Evolutionary conservation across 2,113 vertebrate species (phyloP).

Genomic region (Petaurus breviceps): DNA sequence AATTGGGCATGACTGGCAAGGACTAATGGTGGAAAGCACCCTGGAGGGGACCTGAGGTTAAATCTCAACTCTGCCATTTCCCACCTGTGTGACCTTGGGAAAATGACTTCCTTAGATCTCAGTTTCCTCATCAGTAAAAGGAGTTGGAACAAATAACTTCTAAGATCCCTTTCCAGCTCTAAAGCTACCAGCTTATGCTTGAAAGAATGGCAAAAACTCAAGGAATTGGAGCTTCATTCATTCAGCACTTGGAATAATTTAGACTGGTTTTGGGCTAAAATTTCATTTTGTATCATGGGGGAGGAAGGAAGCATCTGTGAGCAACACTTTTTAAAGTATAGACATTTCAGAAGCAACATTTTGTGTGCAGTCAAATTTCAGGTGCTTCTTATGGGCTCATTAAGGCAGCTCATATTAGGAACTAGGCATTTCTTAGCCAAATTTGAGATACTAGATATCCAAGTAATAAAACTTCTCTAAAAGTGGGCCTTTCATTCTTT

Average conservation of each 20-base stretch:
- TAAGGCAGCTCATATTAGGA: not conserved
- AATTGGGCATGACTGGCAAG: not conserved
- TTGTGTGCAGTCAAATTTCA: not conserved
- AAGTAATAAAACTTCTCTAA: not conserved
- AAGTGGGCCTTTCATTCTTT: not conserved
- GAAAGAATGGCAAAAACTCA: not conserved
- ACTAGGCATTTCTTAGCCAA: not conserved
- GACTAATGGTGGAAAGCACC: not conserved
- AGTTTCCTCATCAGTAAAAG: not conserved
- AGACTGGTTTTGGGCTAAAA: not conserved
- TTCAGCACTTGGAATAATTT: not conserved
- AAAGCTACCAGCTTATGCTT: not conserved
- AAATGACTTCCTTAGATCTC: not conserved
- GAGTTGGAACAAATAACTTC: not conserved
- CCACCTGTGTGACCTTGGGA: not conserved
- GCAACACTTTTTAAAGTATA: not conserved
- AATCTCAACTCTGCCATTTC: not conserved
- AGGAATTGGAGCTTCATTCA: not conserved
- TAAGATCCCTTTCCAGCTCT: not conserved
- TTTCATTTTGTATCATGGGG: not conserved
- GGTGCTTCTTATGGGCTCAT: not conserved
- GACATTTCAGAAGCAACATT: not conserved
- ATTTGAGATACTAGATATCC: not conserved
- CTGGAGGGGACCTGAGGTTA: not conserved
- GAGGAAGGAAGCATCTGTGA: not conserved